Evolutionary conservation across 2,113 vertebrate genomes (phyloP).

Genomic region (Ochotona princeps): DNA sequence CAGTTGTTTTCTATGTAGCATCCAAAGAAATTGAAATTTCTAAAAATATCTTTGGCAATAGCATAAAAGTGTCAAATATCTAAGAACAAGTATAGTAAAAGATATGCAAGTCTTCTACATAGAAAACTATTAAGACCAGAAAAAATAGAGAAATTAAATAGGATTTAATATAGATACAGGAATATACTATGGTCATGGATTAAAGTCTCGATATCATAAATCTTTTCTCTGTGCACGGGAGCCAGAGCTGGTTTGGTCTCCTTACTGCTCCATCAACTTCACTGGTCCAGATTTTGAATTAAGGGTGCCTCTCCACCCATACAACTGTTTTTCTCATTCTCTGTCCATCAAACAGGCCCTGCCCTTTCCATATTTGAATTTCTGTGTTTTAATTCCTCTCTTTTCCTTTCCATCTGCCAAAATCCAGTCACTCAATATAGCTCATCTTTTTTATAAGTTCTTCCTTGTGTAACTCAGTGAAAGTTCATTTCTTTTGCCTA

Average conservation of each 20-base stretch:
- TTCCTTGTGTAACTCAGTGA: neutral
- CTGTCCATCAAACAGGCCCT: neutral
- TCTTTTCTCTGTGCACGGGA: slow-evolving; percentile 8
- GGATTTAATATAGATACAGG: neutral
- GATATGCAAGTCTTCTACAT: neutral
- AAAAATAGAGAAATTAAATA: slow-evolving; percentile 18
- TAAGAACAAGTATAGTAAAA: neutral
- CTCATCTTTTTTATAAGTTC: neutral
- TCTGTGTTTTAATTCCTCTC: neutral
- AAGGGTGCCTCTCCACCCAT: fast-evolving
- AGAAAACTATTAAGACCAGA: slow-evolving; percentile 36
- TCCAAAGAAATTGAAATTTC: slow-evolving; percentile 6
- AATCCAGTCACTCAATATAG: neutral
- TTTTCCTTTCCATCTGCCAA: neutral
- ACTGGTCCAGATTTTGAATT: neutral
- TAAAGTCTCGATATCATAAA: neutral
- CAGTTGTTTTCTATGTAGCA: neutral
- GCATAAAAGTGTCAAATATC: neutral
- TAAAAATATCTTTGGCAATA: neutral
- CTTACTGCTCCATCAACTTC: neutral
- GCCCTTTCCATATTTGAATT: neutral
- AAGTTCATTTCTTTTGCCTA: slow-evolving; percentile 22
- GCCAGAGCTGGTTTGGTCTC: neutral
- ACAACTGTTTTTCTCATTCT: neutral
- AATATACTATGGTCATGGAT: neutral